Evolutionary conservation across 2,888 invertebrate genomes (phyloP).

Genomic region (Calephelis perditalis): DNA sequence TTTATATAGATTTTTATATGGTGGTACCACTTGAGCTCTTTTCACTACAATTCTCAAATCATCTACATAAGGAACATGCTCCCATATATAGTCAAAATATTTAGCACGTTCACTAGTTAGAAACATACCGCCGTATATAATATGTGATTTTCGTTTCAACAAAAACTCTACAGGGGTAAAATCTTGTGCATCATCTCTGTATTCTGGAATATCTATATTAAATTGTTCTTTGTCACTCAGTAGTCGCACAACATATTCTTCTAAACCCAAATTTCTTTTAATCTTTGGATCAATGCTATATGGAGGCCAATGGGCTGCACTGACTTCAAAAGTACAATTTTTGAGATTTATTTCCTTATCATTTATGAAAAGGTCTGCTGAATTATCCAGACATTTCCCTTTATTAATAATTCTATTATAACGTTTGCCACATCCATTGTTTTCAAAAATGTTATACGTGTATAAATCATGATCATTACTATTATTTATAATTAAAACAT

Average conservation of each 20-base stretch:
- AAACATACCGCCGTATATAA: slow-evolving; percentile 34
- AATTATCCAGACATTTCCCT: slow-evolving; percentile 40
- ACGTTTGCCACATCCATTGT: slow-evolving; percentile 50
- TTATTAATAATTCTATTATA: slow-evolving; percentile 39
- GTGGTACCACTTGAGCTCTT: slow-evolving; percentile 33
- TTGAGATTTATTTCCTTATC: slow-evolving; percentile 41
- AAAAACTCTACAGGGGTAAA: slow-evolving; percentile 24
- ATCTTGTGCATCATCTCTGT: slow-evolving; percentile 29
- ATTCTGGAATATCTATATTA: slow-evolving; percentile 37
- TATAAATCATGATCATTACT: slow-evolving; percentile 38
- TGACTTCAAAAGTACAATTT: slow-evolving; percentile 45
- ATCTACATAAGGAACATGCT: slow-evolving; percentile 41
- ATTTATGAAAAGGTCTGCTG: slow-evolving; percentile 34
- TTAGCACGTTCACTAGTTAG: slow-evolving; percentile 33
- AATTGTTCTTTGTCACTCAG: slow-evolving; percentile 43
- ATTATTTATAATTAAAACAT: slow-evolving; percentile 42
- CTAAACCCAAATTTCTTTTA: slow-evolving; percentile 28
- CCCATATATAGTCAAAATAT: slow-evolving; percentile 38
- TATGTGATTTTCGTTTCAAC: slow-evolving; percentile 33
- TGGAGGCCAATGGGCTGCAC: slow-evolving; percentile 45
- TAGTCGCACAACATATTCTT: slow-evolving; percentile 36
- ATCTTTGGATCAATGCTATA: slow-evolving; percentile 35
- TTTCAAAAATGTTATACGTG: slow-evolving; percentile 51
- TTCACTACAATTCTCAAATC: slow-evolving; percentile 42
- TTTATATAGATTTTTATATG: slow-evolving; percentile 41